Conservation (phyloP, 2,113 vertebrate species). For the Paramisgurnus dabryanus region DNA sequence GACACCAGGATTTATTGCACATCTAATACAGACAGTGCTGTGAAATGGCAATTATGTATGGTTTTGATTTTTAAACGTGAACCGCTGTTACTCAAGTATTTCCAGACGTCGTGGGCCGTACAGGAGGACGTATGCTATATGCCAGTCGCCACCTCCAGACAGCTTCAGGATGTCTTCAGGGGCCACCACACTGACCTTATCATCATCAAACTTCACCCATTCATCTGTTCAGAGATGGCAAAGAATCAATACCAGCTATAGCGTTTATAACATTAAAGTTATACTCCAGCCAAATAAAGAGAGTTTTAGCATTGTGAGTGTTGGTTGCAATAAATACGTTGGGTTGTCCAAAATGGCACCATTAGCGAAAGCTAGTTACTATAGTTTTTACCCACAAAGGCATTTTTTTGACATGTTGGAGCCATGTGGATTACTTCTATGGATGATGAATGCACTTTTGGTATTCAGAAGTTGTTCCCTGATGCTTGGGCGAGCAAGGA, state of each 20-base stretch:
- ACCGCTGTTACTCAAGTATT: slow-evolving; percentile 81
- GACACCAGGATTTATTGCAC: slow-evolving; percentile 93
- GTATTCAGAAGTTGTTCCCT: too few species aligned
- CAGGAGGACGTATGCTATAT: slow-evolving; percentile 97
- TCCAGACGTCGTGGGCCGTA: slow-evolving; percentile 94
- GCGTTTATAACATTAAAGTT: neutral
- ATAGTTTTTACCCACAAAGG: too few species aligned
- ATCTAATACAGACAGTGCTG: slow-evolving; percentile 87
- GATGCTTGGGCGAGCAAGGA: too few species aligned
- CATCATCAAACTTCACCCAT: slow-evolving; percentile 98
- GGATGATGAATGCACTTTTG: too few species aligned
- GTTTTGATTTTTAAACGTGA: slow-evolving; percentile 63
- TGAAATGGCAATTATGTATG: slow-evolving; percentile 69
- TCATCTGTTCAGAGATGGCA: slow-evolving; percentile 79
- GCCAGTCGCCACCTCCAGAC: slow-evolving; percentile 98
- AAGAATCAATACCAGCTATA: neutral
- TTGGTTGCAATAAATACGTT: too few species aligned
- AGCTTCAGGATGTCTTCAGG: slow-evolving; percentile 95
- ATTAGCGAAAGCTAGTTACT: too few species aligned
- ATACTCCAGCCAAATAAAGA: too few species aligned
- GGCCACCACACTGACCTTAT: slow-evolving; percentile 96
- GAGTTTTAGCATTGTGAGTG: too few species aligned
- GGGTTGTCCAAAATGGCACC: too few species aligned
- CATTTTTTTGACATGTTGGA: too few species aligned
- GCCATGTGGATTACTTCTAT: too few species aligned